phyloP scores from a whole-genome alignment of 2,888 invertebrate genomes.

The Drosophila formosana region DNA sequence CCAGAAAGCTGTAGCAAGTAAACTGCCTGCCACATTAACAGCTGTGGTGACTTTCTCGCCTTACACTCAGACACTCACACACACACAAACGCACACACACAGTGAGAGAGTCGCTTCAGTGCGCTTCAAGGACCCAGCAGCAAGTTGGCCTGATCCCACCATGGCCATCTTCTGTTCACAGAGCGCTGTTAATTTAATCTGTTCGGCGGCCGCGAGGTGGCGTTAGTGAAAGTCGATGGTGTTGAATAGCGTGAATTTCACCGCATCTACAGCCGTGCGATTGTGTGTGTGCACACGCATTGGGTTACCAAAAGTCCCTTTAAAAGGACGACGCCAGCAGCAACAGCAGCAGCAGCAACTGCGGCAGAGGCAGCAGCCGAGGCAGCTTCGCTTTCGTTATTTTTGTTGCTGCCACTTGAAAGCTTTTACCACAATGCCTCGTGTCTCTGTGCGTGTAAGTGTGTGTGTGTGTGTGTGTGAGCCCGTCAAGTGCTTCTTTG shows the following conservation, averaged over 20 bases:
- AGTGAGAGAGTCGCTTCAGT: constrained; percentile 34
- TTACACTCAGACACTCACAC: constrained; percentile 24
- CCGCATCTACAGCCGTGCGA: constrained; percentile 46
- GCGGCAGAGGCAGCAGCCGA: constrained; percentile 38
- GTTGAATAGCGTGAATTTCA: constrained; percentile 67
- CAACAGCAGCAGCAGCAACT: constrained; percentile 16
- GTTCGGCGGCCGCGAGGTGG: constrained; percentile 82
- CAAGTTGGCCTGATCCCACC: constrained; percentile 51
- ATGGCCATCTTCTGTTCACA: constrained; percentile 54
- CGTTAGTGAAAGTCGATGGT: constrained; percentile 68
- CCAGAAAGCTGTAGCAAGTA: constrained; percentile 17
- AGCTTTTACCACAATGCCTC: constrained; percentile 74
- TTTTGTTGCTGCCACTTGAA: constrained; percentile 75
- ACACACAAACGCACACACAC: background rate
- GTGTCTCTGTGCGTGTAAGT: constrained; percentile 20
- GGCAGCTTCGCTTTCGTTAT: constrained; percentile 56
- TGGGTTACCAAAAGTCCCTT: constrained; percentile 64
- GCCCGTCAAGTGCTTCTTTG: constrained; percentile 75
- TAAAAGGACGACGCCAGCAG: constrained; percentile 52
- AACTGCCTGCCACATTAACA: constrained; percentile 58
- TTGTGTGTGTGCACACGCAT: constrained; percentile 58
- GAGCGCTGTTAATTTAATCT: constrained; percentile 82
- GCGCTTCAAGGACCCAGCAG: constrained; percentile 43
- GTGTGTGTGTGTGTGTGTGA: constrained; percentile 32
- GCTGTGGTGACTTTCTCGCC: constrained; percentile 77